Evolutionary conservation across 2,113 vertebrate genomes (phyloP).

Genomic region (Gymnogyps californianus): DNA sequence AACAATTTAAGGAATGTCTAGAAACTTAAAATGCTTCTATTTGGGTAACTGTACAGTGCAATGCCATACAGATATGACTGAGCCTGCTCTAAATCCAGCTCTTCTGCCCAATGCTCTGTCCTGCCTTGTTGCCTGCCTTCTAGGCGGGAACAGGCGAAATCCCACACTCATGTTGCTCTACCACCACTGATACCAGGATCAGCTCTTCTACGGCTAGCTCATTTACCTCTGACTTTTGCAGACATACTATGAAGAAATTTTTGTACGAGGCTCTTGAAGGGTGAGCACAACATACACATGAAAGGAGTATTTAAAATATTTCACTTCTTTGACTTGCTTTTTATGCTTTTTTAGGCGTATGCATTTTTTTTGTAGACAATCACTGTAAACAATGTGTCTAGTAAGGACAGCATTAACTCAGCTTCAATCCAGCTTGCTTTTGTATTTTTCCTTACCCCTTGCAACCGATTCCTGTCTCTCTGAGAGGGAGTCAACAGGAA

Average conservation of each 20-base stretch:
- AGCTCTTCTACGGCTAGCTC: neutral
- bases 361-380: neutral
- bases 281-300: neutral
- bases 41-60: neutral
- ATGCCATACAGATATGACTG: neutral
- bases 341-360: neutral
- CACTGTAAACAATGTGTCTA: neutral
- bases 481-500: slow-evolving; percentile 49
- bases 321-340: neutral
- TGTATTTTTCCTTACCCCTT: neutral
- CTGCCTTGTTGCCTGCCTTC: neutral
- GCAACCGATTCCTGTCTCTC: neutral
- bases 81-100: neutral
- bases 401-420: neutral
- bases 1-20: neutral
- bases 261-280: neutral
- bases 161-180: neutral
- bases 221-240: neutral
- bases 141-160: neutral
- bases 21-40: neutral
- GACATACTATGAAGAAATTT: neutral
- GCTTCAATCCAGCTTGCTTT: neutral
- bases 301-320: neutral
- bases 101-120: neutral
- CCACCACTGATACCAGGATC: neutral